Evolutionary conservation across 1,140 invertebrate species (phyloP), one percentile per base, ranked within the genome.

Genomic region (Calephelis nemesis): DNA sequence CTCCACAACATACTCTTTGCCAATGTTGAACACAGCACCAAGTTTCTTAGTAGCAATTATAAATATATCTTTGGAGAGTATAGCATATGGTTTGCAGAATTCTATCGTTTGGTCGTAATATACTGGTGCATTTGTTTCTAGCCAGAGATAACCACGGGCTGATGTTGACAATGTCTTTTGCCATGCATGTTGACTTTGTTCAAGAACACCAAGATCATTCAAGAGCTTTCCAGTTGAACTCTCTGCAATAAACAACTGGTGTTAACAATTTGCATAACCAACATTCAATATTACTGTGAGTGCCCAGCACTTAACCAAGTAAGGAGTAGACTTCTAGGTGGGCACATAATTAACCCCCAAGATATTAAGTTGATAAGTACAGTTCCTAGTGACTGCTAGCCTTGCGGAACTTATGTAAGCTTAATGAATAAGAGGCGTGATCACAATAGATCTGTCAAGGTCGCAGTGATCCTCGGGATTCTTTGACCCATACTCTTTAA

Each of bases 121-220:
- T 13, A 94, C 88, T 1, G 95, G 95, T n/a, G 94, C 93, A 78
- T 93, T 94, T 15, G 93, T 91, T 76, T 96, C 94, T 52, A 95
- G 80, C 92, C 93, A 95, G 69, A 94, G 90, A 69, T 94, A 94
- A 10, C 93, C 93, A 66, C 93, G 90, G 1, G 93, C 92, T 2
- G 93, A 93, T 42, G 93, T 93, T 0, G 92, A 83, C 74, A 94
- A 89, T 1, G 93, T 85, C 45, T 85, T 90, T 64, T 93, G 90
- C 93, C 93, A 95, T 5, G 90, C 93, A 62, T 92, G 93, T 71
- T 95, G 92, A 63, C 92, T 94, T 72, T 95, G 93, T 54, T 93
- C 93, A 64, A 94, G 77, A 10, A 94, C 84, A 48, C 95, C 95
- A 13, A 92, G 93, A 68, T 94, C 93, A 71, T 93, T 94, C 60